phyloP scores from a whole-genome alignment of 2,113 vertebrate species.

The Macaca nemestrina region DNA sequence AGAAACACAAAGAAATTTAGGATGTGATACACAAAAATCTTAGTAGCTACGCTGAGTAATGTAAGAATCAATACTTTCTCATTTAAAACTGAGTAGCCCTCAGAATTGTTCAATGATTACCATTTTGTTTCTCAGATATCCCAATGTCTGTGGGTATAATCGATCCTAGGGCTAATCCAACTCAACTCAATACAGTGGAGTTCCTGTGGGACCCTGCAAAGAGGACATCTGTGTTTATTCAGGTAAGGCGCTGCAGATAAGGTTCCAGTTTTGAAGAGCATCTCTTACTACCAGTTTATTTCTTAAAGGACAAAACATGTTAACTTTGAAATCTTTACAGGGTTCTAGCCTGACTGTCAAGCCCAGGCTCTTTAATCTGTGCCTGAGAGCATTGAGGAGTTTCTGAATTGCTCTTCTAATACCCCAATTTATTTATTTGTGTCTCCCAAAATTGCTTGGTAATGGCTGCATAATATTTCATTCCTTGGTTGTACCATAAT shows the following conservation, averaged over 20 bases:
- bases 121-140: slow-evolving; percentile 89
- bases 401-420: slow-evolving; percentile 30
- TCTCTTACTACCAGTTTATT: background rate
- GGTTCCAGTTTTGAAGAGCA: background rate
- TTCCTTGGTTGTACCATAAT: background rate
- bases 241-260: slow-evolving; percentile 85
- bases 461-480: background rate
- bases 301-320: background rate
- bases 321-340: slow-evolving; percentile 38
- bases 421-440: background rate
- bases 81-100: slow-evolving; percentile 7
- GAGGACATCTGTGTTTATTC: slow-evolving; percentile 97
- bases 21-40: background rate
- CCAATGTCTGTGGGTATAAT: slow-evolving; percentile 98
- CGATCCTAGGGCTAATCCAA: slow-evolving; percentile 97
- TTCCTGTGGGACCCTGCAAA: slow-evolving; percentile 98
- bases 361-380: background rate
- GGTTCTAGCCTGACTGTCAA: background rate
- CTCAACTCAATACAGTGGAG: slow-evolving; percentile 98
- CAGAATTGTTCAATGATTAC: slow-evolving; percentile 35
- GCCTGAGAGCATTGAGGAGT: background rate
- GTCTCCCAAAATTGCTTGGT: background rate
- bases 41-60: background rate
- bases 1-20: background rate
- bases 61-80: slow-evolving; percentile 17